Percentiles rank a stretch among this genome's conserved stretches.
phyloP scores from a whole-genome alignment of 2,797 vertebrate genomes.

The Coregonus ussuriensis region DNA sequence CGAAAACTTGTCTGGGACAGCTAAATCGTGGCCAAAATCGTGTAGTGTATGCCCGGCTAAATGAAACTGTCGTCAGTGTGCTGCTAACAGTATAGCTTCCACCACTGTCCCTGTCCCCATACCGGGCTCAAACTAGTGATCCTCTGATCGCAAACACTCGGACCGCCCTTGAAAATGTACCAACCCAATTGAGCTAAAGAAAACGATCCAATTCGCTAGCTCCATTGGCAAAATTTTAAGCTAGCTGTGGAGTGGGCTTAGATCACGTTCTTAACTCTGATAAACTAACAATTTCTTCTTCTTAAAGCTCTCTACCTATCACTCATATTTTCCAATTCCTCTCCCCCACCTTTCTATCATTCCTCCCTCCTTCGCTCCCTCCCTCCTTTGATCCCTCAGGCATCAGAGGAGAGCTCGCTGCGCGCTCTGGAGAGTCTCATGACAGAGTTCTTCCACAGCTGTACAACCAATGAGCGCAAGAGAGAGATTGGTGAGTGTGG shows the following conservation, averaged over 20 bases:
- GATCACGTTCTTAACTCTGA: background rate
- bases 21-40: too few relatives aligned
- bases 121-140: background rate
- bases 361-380: background rate
- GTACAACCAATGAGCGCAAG: slow-evolving; percentile 95
- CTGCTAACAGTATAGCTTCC: background rate
- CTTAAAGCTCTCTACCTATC: slow-evolving; percentile 29
- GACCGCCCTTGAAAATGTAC: background rate
- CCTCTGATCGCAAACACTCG: background rate
- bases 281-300: background rate
- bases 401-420: slow-evolving; percentile 91
- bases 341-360: background rate
- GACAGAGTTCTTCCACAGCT: slow-evolving; percentile 98
- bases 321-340: background rate
- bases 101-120: background rate
- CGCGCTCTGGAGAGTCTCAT: slow-evolving; percentile 94
- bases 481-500: slow-evolving; percentile 90
- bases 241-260: background rate
- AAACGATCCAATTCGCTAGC: background rate
- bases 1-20: too few relatives aligned
- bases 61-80: background rate
- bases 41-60: too few relatives aligned
- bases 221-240: background rate
- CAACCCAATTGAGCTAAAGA: background rate
- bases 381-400: slow-evolving; percentile 67